Evolutionary conservation across 2,113 vertebrate genomes (phyloP).

Genomic region (Panurus biarmicus): DNA sequence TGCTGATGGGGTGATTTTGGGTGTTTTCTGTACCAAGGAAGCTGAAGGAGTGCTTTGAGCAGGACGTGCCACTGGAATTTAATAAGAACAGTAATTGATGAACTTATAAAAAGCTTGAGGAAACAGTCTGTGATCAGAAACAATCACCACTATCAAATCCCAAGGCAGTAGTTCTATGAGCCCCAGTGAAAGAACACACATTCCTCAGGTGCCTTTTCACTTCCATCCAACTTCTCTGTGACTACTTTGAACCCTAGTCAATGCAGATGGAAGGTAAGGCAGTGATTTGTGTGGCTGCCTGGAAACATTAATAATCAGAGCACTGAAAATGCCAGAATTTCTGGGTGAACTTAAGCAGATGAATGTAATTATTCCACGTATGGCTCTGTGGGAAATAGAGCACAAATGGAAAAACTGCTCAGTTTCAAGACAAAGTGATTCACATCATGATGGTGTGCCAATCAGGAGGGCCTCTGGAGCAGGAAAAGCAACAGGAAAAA

Average conservation of each 20-base stretch:
- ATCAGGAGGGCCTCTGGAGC: neutral
- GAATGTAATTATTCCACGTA: neutral
- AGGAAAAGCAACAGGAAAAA: neutral
- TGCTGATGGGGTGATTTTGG: slow-evolving; percentile 55
- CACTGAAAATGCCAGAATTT: neutral
- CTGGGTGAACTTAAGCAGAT: neutral
- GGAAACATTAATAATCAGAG: neutral
- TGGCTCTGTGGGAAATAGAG: neutral
- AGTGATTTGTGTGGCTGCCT: neutral
- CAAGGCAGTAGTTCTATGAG: neutral
- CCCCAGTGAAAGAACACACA: neutral
- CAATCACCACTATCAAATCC: neutral
- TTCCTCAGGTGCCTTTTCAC: neutral
- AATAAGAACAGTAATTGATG: neutral
- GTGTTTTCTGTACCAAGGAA: slow-evolving; percentile 71
- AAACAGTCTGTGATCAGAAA: neutral
- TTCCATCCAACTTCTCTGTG: neutral
- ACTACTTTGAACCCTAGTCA: neutral
- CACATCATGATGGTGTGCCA: neutral
- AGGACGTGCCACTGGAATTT: slow-evolving; percentile 52
- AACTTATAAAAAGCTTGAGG: neutral
- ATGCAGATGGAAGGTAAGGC: neutral
- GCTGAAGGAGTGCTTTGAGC: slow-evolving; percentile 59
- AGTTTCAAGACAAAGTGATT: neutral
- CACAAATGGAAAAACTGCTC: neutral